Evolutionary conservation across 2,888 invertebrate genomes (phyloP), one percentile per base, ranked within the genome.

Genomic region (Drosophila prolongata): DNA sequence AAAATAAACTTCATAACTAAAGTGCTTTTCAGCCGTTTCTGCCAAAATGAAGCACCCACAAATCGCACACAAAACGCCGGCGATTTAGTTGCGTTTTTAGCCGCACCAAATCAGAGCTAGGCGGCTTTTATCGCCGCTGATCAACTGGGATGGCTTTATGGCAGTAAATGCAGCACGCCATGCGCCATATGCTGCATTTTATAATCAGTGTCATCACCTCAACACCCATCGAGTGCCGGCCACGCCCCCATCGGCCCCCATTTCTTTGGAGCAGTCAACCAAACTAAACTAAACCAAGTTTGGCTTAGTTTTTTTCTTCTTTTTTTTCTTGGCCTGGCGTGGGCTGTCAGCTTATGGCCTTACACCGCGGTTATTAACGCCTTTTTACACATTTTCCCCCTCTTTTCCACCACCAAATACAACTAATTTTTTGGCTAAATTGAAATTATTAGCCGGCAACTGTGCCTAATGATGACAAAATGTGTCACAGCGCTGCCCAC

Each of bases 381-480:
- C 76, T 65, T 75, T 73, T 71, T 60, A 60, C 57, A 69, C 52
- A 35, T 50, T 64, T 50, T 16, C 44, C 49, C 49, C 44, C 60
- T 55, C 50, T 10, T 11, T 5, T 13, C 58, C 58, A 24, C 34
- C 53, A 8, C 53, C 64, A 14, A 76, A 78, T 78, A 73, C 77
- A 72, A 64, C 78, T 86, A 86, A 80, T 83, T 77, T 78, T 77
- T 85, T 85, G 74, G 78, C 75, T 74, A 87, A 87, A 87, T 85
- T 85, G 79, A 83, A 87, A 85, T 87, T 87, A 85, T 86, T 83
- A 85, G 87, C 85, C 84, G 79, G 85, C 80, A 86, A 86, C 88
- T 88, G 79, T 80, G 77, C 76, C 89, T 90, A 90, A 89, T 89
- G 89, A 89, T 89, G 89, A 90, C 84, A 90, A 89, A 90, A 90